Conservation (phyloP, 2,888 invertebrate genomes). For the Drosophila kuntzei region DNA sequence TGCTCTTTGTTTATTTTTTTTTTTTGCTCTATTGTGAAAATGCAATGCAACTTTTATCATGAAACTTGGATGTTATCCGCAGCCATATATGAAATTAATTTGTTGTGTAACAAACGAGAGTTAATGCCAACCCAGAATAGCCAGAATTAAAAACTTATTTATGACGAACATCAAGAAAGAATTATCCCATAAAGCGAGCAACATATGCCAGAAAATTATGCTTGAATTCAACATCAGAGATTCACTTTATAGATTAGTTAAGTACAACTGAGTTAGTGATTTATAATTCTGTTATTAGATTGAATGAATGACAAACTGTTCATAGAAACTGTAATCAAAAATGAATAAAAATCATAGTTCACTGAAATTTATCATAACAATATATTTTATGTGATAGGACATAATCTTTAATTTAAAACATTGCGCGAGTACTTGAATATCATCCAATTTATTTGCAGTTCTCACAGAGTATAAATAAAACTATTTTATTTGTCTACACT, state of each 20-base stretch:
- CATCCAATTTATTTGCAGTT: not conserved
- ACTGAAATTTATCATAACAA: too few species aligned
- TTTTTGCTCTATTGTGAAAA: slow-evolving; percentile 15
- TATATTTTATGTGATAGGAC: not conserved
- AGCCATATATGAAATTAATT: slow-evolving; percentile 10
- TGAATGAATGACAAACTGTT: not conserved
- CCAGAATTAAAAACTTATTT: not conserved
- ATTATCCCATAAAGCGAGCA: not conserved
- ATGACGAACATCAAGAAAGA: not conserved
- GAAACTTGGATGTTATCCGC: slow-evolving; percentile 23
- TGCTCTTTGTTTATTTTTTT: slow-evolving; percentile 22
- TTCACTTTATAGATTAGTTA: not conserved
- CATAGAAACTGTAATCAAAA: too few species aligned
- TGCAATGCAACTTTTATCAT: slow-evolving; percentile 27
- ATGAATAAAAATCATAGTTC: too few species aligned
- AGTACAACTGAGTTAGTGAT: too few species aligned
- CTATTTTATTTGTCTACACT: not conserved
- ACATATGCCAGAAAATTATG: not conserved
- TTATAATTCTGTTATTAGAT: not conserved
- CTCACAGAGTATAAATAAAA: not conserved
- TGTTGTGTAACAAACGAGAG: slow-evolving; percentile 12
- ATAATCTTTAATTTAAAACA: not conserved
- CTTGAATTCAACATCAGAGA: not conserved
- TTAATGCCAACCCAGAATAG: slow-evolving; percentile 10
- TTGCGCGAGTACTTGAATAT: not conserved